Percentiles rank a stretch among this genome's conserved stretches.
Evolutionary conservation across 2,797 vertebrate species (phyloP).

Genomic region (Oreochromis mossambicus): DNA sequence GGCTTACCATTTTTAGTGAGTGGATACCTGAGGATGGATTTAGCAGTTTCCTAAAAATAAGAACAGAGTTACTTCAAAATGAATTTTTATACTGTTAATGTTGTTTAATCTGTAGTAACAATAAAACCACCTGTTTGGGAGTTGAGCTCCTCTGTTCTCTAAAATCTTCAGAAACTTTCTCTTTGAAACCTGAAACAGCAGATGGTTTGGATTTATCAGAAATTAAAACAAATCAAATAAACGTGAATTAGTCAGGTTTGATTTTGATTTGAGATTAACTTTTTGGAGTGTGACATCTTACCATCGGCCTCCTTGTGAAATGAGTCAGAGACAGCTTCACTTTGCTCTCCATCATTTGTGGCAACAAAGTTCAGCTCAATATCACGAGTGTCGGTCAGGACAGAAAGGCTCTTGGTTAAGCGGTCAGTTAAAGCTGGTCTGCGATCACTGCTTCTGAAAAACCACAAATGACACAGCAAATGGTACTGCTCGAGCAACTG

Average conservation of each 20-base stretch:
- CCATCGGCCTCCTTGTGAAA: conserved; percentile 54
- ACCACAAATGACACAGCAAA: conserved; percentile 5
- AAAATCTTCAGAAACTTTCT: conserved; percentile 9
- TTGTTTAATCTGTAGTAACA: background rate
- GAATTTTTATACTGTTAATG: background rate
- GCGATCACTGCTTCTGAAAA: conserved; percentile 57
- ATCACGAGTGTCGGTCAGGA: conserved; percentile 72
- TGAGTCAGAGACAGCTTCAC: conserved; percentile 40
- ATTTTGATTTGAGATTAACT: background rate
- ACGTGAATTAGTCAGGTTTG: background rate
- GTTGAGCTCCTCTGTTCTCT: conserved; percentile 43
- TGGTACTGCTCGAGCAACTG: background rate
- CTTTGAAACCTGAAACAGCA: conserved; percentile 13
- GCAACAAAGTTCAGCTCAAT: conserved; percentile 72
- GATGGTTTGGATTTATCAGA: background rate
- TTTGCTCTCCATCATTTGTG: conserved; percentile 48
- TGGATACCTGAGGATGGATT: conserved; percentile 52
- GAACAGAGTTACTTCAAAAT: background rate
- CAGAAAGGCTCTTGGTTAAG: conserved; percentile 62
- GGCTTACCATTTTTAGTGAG: conserved; percentile 50
- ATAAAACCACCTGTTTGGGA: conserved; percentile 53
- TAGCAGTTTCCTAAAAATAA: conserved; percentile 46
- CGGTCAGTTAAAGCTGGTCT: conserved; percentile 64
- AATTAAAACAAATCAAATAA: background rate
- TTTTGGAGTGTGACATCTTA: conserved; percentile 13